Percentiles rank a stretch among this genome's conserved stretches.
phyloP scores from a whole-genome alignment of 2,888 invertebrate genomes.

The Chloroclysta siterata region DNA sequence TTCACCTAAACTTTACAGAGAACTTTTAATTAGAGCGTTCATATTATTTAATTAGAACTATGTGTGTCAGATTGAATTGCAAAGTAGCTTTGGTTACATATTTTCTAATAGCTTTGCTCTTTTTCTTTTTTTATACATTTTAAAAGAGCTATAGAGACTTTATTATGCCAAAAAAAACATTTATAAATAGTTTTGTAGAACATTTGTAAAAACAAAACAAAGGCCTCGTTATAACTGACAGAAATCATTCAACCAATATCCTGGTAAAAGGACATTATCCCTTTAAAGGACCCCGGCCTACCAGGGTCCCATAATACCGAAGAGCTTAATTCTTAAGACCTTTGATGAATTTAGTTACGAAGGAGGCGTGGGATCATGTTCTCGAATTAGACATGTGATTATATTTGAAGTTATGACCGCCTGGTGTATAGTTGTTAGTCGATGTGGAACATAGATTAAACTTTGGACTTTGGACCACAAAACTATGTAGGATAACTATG shows the following conservation, averaged over 20 bases:
- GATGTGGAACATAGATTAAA: slow-evolving; percentile 3
- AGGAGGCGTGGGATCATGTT: slow-evolving; percentile 30
- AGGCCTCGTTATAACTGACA: not conserved
- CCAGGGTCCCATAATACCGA: slow-evolving; percentile 47
- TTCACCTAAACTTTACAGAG: not conserved
- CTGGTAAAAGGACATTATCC: slow-evolving; percentile 8
- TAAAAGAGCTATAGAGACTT: no score
- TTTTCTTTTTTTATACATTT: no score
- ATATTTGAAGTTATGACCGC: slow-evolving; percentile 24
- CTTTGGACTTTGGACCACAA: slow-evolving; percentile 1
- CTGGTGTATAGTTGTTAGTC: slow-evolving; percentile 17
- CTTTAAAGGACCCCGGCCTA: slow-evolving; percentile 22
- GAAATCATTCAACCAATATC: not conserved
- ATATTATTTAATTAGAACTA: no score
- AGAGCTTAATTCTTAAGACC: slow-evolving; percentile 50
- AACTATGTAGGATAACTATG: not conserved
- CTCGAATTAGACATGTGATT: slow-evolving; percentile 21
- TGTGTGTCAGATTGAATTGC: no score
- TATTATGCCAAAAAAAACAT: no score
- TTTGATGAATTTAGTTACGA: slow-evolving; percentile 49
- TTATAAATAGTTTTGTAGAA: no score
- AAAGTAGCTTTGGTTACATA: no score
- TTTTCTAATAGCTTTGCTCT: no score
- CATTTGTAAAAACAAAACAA: no score
- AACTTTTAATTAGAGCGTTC: no score